phyloP scores from a whole-genome alignment of 2,888 invertebrate species.

The Cylloceria caligata region DNA sequence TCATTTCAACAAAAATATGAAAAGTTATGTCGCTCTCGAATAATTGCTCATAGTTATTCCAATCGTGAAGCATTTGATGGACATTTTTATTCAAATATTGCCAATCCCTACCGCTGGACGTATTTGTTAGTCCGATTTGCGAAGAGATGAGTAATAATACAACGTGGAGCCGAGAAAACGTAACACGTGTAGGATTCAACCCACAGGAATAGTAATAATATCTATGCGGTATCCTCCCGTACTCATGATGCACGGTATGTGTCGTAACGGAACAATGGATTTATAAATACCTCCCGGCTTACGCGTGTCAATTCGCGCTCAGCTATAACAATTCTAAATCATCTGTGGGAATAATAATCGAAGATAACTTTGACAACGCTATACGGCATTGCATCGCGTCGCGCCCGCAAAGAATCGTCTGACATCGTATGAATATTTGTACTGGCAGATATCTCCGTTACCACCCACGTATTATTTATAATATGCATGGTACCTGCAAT shows the following conservation, averaged over 20 bases:
- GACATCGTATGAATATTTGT: conserved; percentile 39
- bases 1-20: background rate
- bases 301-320: conserved; percentile 68
- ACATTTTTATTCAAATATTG: background rate
- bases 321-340: conserved; percentile 59
- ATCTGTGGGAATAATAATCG: conserved; percentile 47
- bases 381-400: conserved; percentile 57
- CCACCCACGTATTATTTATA: conserved; percentile 61
- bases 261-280: conserved; percentile 69
- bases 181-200: conserved; percentile 68
- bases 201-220: conserved; percentile 67
- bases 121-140: conserved; percentile 11
- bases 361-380: conserved; percentile 48
- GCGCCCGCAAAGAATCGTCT: conserved; percentile 35
- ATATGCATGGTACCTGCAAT: conserved; percentile 28
- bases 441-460: conserved; percentile 36
- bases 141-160: background rate
- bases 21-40: background rate
- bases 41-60: background rate
- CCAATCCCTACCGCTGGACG: background rate
- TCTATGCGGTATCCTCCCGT: conserved; percentile 47
- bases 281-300: conserved; percentile 70
- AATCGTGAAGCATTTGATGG: background rate
- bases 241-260: conserved; percentile 11
- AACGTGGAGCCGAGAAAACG: conserved; percentile 47